These are phyloP conservation scores for Micronycteris hirsuta DNA, from an alignment of 2,113 vertebrate genomes.

Conservation along the genomic window DNA sequence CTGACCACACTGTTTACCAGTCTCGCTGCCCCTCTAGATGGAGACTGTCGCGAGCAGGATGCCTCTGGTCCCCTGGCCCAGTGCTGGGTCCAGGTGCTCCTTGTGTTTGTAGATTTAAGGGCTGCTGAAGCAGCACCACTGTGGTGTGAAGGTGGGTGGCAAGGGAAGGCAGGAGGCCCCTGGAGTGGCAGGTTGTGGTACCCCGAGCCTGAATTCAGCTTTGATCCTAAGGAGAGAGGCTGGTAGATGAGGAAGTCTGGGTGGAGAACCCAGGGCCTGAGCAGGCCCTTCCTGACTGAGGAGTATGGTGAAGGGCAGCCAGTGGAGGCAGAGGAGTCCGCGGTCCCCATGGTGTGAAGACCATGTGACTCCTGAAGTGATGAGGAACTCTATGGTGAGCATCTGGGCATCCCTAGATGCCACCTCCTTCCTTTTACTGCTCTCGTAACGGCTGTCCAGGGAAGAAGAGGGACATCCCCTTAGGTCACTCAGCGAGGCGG, in stretches of 20 bases:
- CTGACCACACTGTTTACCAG: neutral
- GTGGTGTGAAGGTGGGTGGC: neutral
- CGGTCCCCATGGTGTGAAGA: neutral
- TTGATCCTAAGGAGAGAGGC: neutral
- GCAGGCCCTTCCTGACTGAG: neutral
- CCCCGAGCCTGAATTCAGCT: neutral
- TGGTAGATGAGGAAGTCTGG: neutral
- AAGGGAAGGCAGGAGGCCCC: neutral
- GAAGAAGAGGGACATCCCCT: neutral
- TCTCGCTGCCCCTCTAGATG: neutral
- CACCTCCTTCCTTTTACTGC: neutral
- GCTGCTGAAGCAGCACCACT: rapidly evolving
- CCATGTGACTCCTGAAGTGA: rapidly evolving
- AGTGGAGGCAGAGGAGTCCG: rapidly evolving
- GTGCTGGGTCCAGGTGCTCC: neutral
- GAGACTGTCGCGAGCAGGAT: neutral
- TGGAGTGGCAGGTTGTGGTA: neutral
- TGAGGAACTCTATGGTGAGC: rapidly evolving
- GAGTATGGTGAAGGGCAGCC: neutral
- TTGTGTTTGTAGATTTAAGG: neutral
- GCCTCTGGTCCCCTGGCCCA: neutral
- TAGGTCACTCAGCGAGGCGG: neutral
- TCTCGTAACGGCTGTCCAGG: neutral
- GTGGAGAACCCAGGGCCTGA: neutral
- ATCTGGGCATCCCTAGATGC: neutral